Base-by-base conservation (phyloP, 2,797 vertebrate species). In the Carduelis carduelis region DNA sequence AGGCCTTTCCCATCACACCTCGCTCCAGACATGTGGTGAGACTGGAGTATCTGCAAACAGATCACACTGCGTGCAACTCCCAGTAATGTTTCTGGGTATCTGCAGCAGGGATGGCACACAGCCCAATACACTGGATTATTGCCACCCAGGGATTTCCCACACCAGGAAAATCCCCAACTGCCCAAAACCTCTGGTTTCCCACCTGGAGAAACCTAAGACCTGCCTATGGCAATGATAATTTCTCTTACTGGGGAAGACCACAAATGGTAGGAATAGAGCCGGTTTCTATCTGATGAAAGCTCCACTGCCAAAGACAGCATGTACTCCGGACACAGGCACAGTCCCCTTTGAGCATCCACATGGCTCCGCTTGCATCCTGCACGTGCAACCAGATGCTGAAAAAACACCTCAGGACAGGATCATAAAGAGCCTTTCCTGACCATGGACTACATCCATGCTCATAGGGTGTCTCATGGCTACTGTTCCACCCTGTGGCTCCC, bases 161-260 rank as follows among this genome's bases (percentile, higher is more conserved):
- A 72, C 41, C 34, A 70, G 41, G 41, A 95, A 92, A 95, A 95
- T 77, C 80, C 56, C 44, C 32, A 70, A 26, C 70, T 87, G 30
- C 69, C 65, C 65, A 14, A 79, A 76, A 22, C 27, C 55, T 84
- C 61, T 10, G 3, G 11, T 61, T 91, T 93, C 59, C 61, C 59
- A 89, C 47, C 64, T 81, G 37, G 22, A 65, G 49, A 91, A 88
- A 75, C 41, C 30, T 23, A 85, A 39, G 61, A 52, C 20, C 34
- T 71, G 43, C 39, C 75, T 44, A 5, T 27, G 72, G 43, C 14
- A 4, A 44, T 89, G 83, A 43, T 28, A 75, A 69, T 61, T 70
- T 59, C 68, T 80, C 12, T 59, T 47, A 37, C 39, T 20, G 26
- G 13, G 10, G 35, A 86, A 86, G 68, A 39, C 32, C 64, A 71